These are phyloP conservation scores for Nipponacmea schrenckii DNA, from an alignment of 2,888 invertebrate species.

Conservation along the genomic window DNA sequence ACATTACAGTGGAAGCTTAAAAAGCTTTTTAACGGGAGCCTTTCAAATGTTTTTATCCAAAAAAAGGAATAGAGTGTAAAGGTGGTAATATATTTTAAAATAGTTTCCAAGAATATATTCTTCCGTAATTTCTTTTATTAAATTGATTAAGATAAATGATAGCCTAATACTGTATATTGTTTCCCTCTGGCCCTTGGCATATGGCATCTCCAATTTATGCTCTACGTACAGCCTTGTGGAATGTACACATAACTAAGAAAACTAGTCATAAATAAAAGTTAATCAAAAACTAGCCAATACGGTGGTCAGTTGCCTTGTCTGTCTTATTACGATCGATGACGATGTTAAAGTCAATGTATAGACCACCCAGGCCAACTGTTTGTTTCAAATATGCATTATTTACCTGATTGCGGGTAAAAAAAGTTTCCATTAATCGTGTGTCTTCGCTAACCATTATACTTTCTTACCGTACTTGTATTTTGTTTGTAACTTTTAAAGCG, in stretches of 20 bases:
- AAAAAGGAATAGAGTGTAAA: no score
- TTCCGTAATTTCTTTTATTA: no score
- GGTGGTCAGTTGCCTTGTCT: constrained; percentile 1
- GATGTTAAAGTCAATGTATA: background rate
- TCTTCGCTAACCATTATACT: background rate
- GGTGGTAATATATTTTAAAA: no score
- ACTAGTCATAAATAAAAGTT: no score
- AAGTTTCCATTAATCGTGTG: background rate
- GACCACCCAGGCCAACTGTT: background rate
- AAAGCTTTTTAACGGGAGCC: no score
- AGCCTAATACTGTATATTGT: background rate
- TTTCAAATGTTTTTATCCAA: no score
- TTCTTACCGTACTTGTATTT: background rate
- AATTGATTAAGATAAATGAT: background rate
- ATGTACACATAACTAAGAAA: no score
- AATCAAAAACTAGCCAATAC: constrained; percentile 1
- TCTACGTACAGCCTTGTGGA: no score
- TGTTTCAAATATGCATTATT: background rate
- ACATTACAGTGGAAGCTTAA: no score
- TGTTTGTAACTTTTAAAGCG: background rate
- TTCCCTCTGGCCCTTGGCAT: background rate
- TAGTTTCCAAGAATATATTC: no score
- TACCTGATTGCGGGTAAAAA: background rate
- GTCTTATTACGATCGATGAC: background rate
- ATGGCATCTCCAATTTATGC: no score